phyloP scores from a whole-genome alignment of 2,888 invertebrate species.

The Protonemura montana region DNA sequence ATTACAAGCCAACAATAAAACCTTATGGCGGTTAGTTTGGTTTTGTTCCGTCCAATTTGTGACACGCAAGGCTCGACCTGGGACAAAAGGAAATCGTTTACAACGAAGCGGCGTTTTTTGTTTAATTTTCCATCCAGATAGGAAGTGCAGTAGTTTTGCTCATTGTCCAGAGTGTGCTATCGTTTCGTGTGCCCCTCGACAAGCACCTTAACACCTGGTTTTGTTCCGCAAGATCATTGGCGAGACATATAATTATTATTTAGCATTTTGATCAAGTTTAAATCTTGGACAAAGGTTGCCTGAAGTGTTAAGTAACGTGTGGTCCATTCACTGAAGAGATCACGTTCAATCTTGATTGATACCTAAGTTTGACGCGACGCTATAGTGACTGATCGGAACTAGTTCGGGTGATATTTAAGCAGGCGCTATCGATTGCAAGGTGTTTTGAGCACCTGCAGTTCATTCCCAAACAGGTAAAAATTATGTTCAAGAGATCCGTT shows the following conservation, averaged over 20 bases:
- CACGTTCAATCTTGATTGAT: neutral
- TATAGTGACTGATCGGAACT: neutral
- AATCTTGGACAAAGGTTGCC: neutral
- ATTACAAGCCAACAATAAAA: slow-evolving; percentile 27
- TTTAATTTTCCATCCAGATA: slow-evolving; percentile 1
- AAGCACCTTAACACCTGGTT: neutral
- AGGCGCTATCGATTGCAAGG: slow-evolving; percentile 12
- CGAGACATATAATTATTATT: neutral
- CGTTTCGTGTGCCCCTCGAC: neutral
- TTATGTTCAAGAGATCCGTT: neutral
- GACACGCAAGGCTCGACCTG: slow-evolving; percentile 1
- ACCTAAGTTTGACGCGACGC: neutral
- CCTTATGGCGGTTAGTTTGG: slow-evolving; percentile 37
- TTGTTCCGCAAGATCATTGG: neutral
- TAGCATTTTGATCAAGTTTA: neutral
- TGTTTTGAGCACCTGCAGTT: neutral
- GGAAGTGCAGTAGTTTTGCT: slow-evolving; percentile 24
- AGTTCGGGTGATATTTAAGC: neutral
- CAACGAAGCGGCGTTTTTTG: neutral
- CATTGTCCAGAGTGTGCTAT: neutral
- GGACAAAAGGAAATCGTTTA: slow-evolving; percentile 34
- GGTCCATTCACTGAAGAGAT: neutral
- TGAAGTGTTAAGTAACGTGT: neutral
- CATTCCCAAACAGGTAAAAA: neutral
- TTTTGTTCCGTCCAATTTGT: slow-evolving; percentile 30